These are phyloP conservation scores for Parazoanthus swiftii DNA, from an alignment of 92 coral and sea anemone species.

Conservation along the genomic window DNA sequence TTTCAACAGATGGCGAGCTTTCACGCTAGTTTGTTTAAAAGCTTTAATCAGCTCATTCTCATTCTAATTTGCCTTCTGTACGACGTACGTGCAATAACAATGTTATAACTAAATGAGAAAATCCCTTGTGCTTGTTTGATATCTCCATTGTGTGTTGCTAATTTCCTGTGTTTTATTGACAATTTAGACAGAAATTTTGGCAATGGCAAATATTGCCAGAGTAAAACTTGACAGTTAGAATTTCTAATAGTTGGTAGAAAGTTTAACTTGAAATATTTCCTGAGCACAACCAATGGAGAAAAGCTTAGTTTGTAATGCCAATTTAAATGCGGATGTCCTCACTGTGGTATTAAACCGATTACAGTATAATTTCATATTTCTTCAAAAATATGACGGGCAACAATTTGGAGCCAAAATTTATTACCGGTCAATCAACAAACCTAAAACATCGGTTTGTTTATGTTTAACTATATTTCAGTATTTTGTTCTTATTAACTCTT, in stretches of 20 bases:
- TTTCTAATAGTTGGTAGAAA: background rate
- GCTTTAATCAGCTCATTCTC: background rate
- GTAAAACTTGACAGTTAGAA: background rate
- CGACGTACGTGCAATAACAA: background rate
- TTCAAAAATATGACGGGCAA: background rate
- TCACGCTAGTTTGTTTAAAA: background rate
- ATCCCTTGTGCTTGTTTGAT: background rate
- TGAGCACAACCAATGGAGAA: background rate
- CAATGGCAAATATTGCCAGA: background rate
- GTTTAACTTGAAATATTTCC: background rate
- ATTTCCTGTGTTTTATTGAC: slow-evolving; percentile 31
- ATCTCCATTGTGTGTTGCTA: background rate
- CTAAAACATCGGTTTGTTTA: background rate
- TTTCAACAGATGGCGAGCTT: background rate
- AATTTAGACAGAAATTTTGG: background rate
- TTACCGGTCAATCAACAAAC: background rate
- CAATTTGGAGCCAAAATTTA: background rate
- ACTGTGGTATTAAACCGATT: background rate
- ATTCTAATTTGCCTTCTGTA: background rate
- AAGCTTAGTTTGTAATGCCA: background rate
- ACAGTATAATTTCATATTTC: background rate
- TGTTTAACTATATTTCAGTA: background rate
- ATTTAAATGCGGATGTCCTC: background rate
- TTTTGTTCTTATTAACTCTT: background rate
- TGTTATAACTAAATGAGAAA: background rate